phyloP scores from a whole-genome alignment of 2,113 vertebrate genomes.

The Apodemus speciosus region DNA sequence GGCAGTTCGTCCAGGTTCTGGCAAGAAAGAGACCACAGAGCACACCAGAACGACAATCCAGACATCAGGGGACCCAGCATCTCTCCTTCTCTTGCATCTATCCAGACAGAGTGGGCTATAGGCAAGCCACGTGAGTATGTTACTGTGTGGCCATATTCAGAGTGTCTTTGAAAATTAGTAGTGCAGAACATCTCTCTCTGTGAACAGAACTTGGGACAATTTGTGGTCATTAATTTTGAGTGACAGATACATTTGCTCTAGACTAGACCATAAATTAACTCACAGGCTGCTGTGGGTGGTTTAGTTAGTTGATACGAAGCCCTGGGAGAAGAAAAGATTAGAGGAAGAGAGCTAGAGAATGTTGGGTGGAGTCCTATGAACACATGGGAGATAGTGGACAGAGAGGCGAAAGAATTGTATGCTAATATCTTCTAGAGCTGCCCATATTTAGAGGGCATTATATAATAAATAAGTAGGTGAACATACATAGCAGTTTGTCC shows the following conservation, averaged over 20 bases:
- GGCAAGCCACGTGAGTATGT: neutral
- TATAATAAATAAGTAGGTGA: neutral
- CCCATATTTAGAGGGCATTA: neutral
- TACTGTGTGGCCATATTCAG: rapidly evolving
- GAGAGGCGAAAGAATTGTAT: neutral
- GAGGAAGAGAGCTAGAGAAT: neutral
- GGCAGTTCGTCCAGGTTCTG: neutral
- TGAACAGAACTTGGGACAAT: neutral
- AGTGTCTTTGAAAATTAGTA: neutral
- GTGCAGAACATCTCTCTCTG: neutral
- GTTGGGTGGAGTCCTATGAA: neutral
- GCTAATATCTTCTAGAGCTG: neutral
- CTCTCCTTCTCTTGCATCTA: neutral
- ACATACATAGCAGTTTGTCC: neutral
- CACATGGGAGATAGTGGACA: no score
- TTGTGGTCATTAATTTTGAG: neutral
- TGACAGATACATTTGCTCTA: neutral
- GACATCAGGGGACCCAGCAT: neutral
- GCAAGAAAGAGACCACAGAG: neutral
- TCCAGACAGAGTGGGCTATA: rapidly evolving
- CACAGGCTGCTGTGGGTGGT: neutral
- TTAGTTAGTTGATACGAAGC: neutral
- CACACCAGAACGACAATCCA: neutral
- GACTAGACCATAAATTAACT: neutral
- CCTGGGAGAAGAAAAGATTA: neutral